Base-by-base conservation (phyloP, 2,888 invertebrate species). In the Fissipunctia ypsillon region DNA sequence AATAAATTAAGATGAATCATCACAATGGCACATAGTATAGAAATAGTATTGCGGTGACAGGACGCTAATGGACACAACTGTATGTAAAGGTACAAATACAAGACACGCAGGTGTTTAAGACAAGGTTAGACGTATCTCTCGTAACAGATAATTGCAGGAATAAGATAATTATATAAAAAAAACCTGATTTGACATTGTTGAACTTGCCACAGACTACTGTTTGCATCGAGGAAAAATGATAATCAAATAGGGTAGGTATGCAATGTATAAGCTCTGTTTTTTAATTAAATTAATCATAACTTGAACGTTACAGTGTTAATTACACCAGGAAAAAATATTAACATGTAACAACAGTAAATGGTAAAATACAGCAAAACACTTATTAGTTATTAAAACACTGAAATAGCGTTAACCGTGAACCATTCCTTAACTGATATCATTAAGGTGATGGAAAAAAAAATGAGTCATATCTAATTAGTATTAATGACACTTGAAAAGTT, bases 121-220 rank as follows among this genome's bases (percentile, higher is more conserved):
- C 95, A 94, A 95, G 94, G 94, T 94, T 93, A 93, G 88, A 90
- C 84, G 87, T 90, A 89, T 88, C 88, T 88, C 89, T 90, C 89
- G 85, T 88, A 88, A 88, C 84, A 88, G 83, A 84, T 91, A 90
- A 90, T 89, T 88, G 90, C 88, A 88, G 89, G 89, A 90, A 90
- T 85, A 90, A 90, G 91, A 92, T 94, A 93, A 94, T 94, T 94
- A 93, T 87, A 90, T 87, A 84, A 81, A 85, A n/a, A 87, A 88
- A 90, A 91, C 90, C 87, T 87, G 90, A 89, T 89, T 89, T 89
- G 83, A 84, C 88, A 88, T 87, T 88, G 86, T 88, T 87, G 63
- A 82, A 84, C 79, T 72, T 84, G 78, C 84, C 78, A 80, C 84
- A 85, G 84, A 85, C 88, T 90, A 88, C 87, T 74, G 78, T 86